Evolutionary conservation across 2,797 vertebrate species (phyloP).

Genomic region (Chloroceryle amazona): DNA sequence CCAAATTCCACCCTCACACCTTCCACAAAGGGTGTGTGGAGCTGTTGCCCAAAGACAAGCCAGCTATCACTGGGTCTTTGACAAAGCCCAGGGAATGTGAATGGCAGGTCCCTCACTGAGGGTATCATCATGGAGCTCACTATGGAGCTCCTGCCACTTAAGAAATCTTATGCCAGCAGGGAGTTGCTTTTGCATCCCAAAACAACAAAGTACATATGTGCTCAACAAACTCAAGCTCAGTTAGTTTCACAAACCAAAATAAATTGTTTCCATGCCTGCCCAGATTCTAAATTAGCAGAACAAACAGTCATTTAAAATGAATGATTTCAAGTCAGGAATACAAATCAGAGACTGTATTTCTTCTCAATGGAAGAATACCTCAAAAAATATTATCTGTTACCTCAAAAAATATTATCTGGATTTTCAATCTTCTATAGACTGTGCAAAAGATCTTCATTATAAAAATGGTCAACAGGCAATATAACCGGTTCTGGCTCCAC

Average conservation of each 20-base stretch:
- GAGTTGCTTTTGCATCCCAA: background rate
- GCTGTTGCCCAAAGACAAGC: background rate
- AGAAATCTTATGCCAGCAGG: background rate
- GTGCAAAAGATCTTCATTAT: background rate
- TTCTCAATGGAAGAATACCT: background rate
- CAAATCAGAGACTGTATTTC: conserved; percentile 28
- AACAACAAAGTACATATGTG: background rate
- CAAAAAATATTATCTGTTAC: background rate
- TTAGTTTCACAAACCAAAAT: conserved; percentile 35
- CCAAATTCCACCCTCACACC: background rate
- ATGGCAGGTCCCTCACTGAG: background rate
- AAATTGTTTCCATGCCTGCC: conserved; percentile 59
- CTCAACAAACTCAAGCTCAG: conserved; percentile 20
- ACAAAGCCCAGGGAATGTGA: background rate
- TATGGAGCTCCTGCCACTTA: background rate
- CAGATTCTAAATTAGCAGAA: conserved; percentile 55
- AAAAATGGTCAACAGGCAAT: background rate
- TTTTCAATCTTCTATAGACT: background rate
- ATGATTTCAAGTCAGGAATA: conserved; percentile 62
- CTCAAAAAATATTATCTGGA: background rate
- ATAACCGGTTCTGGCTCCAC: background rate
- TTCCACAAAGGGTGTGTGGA: background rate
- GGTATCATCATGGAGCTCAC: background rate
- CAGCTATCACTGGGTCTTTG: background rate
- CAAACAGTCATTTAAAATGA: conserved; percentile 63